These are phyloP conservation scores for Drosophila athabasca DNA, from an alignment of 1,140 invertebrate genomes.

Conservation along the genomic window DNA sequence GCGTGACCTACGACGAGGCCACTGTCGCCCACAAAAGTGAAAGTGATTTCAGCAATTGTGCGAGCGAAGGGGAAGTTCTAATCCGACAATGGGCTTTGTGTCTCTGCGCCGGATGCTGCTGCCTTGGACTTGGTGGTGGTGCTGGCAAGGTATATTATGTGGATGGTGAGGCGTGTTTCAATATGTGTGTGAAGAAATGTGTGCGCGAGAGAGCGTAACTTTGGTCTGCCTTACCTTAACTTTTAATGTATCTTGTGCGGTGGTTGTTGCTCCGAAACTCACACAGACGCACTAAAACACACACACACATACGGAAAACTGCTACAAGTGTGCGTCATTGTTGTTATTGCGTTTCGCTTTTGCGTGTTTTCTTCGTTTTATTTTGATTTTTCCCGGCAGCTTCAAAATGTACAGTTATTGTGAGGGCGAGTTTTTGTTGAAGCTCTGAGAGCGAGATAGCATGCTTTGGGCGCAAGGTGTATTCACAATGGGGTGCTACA, in stretches of 20 bases:
- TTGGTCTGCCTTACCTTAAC: no score
- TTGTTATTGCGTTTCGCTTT: slow-evolving; percentile 82
- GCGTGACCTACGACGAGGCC: slow-evolving; percentile 47
- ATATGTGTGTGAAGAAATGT: no score
- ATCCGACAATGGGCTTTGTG: slow-evolving; percentile 39
- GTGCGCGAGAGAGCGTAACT: no score
- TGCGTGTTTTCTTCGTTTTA: slow-evolving; percentile 75
- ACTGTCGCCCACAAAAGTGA: slow-evolving; percentile 59
- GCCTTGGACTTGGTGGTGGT: slow-evolving; percentile 21
- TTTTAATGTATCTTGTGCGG: slow-evolving; percentile 10
- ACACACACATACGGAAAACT: slow-evolving; percentile 20
- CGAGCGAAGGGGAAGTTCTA: slow-evolving; percentile 56
- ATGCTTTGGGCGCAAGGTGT: not conserved
- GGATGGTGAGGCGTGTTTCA: no score
- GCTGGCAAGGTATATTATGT: no score
- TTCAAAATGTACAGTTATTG: slow-evolving; percentile 76
- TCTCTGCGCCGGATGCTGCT: slow-evolving; percentile 19
- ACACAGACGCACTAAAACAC: slow-evolving; percentile 11
- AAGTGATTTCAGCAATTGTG: slow-evolving; percentile 66
- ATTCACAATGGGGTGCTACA: no score
- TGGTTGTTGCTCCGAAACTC: slow-evolving; percentile 63
- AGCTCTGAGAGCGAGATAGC: slow-evolving; percentile 59
- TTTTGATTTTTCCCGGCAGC: slow-evolving; percentile 73
- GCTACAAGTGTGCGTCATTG: slow-evolving; percentile 82
- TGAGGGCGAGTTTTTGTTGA: slow-evolving; percentile 6